A percentile compares a stretch with the other conserved stretches of the same genome.
Conservation (phyloP, 2,888 invertebrate species). For the Tupiocoris notatus region DNA sequence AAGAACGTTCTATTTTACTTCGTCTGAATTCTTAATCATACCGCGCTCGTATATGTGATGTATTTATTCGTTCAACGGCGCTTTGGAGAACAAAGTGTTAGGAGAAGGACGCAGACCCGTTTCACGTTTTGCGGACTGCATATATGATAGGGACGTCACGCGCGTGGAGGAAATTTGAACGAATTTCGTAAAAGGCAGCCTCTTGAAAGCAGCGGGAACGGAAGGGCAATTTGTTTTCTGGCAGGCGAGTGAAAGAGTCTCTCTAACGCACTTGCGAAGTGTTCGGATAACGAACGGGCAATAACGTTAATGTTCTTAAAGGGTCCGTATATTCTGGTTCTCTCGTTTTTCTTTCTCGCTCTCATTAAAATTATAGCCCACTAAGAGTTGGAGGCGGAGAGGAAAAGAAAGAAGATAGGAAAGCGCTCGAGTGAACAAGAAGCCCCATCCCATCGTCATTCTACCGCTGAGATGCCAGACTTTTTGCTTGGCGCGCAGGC, state of each 20-base stretch:
- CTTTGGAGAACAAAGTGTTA: too few relatives aligned
- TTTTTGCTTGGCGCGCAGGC: not conserved
- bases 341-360: not conserved
- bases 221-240: slow-evolving; percentile 5
- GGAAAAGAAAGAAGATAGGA: not conserved
- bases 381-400: slow-evolving; percentile 5
- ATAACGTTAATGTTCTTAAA: slow-evolving; percentile 41
- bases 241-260: not conserved
- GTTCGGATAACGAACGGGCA: slow-evolving; percentile 36
- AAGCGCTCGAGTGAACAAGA: too few relatives aligned
- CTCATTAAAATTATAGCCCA: slow-evolving; percentile 38
- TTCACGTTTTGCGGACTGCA: too few relatives aligned
- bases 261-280: slow-evolving; percentile 29
- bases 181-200: not conserved
- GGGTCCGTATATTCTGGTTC: slow-evolving; percentile 30
- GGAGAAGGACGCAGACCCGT: too few relatives aligned
- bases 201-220: not conserved
- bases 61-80: too few relatives aligned
- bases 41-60: too few relatives aligned
- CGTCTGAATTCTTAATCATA: too few relatives aligned
- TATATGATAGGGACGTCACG: not conserved
- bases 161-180: not conserved
- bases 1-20: too few relatives aligned
- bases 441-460: not conserved
- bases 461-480: not conserved